phyloP scores from a whole-genome alignment of 2,888 invertebrate species.

The Corbicula japonica region DNA sequence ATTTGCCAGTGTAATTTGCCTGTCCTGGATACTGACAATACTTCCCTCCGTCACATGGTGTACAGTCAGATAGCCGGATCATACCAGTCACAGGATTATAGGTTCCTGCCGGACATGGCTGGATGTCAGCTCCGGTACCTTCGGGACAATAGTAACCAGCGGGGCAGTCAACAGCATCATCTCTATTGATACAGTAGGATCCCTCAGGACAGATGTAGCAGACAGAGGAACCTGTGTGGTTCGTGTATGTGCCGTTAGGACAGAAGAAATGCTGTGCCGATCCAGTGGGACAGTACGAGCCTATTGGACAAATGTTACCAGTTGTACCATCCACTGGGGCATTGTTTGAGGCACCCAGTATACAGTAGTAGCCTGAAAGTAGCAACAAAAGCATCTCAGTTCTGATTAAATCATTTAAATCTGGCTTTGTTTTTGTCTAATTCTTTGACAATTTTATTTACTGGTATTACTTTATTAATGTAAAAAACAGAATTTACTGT shows the following conservation, averaged over 20 bases:
- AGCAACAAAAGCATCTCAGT: too few relatives aligned
- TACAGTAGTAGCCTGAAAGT: conserved; percentile 84
- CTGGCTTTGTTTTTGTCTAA: too few relatives aligned
- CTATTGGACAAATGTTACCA: conserved; percentile 83
- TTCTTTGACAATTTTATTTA: too few relatives aligned
- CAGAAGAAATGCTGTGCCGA: conserved; percentile 80
- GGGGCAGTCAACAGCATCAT: conserved; percentile 81
- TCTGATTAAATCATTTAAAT: too few relatives aligned
- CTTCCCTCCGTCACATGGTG: conserved; percentile 83
- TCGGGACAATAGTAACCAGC: conserved; percentile 83
- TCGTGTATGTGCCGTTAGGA: conserved; percentile 85
- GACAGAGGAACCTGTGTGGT: conserved; percentile 81
- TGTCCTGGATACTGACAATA: conserved; percentile 81
- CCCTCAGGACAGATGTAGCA: conserved; percentile 85
- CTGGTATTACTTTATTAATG: too few relatives aligned
- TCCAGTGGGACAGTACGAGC: conserved; percentile 80
- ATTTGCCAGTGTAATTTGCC: conserved; percentile 75
- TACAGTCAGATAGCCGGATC: conserved; percentile 78
- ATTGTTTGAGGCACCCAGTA: conserved; percentile 72
- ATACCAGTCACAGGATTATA: conserved; percentile 81
- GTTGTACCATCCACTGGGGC: conserved; percentile 81
- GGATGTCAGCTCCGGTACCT: conserved; percentile 83
- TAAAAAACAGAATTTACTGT: too few relatives aligned
- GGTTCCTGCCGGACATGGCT: conserved; percentile 84
- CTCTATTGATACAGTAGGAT: conserved; percentile 81